Evolutionary conservation across 30 jellyfish, hydroid and myxozoan species (phyloP).

Genomic region (Turritopsis rubra): DNA sequence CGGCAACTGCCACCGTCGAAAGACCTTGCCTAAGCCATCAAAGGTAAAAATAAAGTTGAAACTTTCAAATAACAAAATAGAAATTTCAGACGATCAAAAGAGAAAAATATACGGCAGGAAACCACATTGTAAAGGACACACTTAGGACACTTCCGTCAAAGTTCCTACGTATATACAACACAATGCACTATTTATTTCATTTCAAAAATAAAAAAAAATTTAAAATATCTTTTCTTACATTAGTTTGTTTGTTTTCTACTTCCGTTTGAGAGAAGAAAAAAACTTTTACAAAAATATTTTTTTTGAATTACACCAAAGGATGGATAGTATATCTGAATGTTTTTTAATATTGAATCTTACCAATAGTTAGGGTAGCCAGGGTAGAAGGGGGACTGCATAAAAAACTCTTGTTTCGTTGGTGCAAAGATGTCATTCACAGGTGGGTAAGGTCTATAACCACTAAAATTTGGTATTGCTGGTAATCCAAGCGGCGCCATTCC

Average conservation of each 20-base stretch:
- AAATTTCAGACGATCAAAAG: background rate
- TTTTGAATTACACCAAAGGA: too few species aligned
- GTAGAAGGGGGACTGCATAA: slow-evolving; percentile 76
- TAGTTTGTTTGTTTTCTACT: background rate
- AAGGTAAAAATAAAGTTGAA: too few species aligned
- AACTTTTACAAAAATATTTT: background rate
- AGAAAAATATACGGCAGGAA: background rate
- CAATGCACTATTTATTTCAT: background rate
- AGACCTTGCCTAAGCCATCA: too few species aligned
- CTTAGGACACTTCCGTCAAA: slow-evolving; percentile 1
- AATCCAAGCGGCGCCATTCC: background rate
- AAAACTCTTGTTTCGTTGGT: slow-evolving; percentile 72
- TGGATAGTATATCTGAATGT: background rate
- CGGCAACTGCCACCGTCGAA: background rate
- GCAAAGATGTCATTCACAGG: slow-evolving; percentile 75
- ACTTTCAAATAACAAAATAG: too few species aligned
- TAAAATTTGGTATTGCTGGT: slow-evolving; percentile 34
- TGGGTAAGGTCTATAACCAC: slow-evolving; percentile 57
- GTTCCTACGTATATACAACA: background rate
- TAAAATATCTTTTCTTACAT: background rate
- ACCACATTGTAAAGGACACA: background rate
- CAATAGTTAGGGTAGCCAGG: slow-evolving; percentile 93
- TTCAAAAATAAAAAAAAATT: background rate
- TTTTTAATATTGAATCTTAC: slow-evolving; percentile 26
- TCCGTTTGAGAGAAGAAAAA: background rate